These are phyloP conservation scores for Balaenoptera acutorostrata DNA, from an alignment of 2,113 vertebrate genomes.

Conservation along the genomic window DNA sequence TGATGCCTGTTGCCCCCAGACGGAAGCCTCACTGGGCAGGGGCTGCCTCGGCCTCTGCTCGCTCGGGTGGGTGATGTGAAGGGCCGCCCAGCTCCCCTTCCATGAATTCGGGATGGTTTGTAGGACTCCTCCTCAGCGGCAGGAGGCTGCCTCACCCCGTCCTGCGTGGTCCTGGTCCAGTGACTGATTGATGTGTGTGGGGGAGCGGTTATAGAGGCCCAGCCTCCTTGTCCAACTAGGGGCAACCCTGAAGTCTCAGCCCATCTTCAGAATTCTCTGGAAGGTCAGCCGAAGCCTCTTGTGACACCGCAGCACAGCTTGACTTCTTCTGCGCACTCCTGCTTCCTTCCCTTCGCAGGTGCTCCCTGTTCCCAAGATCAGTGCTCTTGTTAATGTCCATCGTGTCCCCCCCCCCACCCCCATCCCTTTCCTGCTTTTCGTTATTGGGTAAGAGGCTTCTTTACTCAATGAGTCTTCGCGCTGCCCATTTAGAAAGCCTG, in stretches of 20 bases:
- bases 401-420: rapidly evolving
- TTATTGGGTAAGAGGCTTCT: rapidly evolving
- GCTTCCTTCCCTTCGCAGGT: neutral
- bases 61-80: neutral
- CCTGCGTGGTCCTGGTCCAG: neutral
- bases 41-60: too few species aligned
- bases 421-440: rapidly evolving
- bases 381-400: neutral
- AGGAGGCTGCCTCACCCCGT: neutral
- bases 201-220: neutral
- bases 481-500: neutral
- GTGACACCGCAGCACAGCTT: neutral
- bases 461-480: rapidly evolving
- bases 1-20: too few species aligned
- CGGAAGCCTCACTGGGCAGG: neutral
- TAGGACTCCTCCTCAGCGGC: neutral
- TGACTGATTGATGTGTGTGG: neutral
- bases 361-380: neutral
- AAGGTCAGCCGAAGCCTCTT: neutral
- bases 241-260: neutral
- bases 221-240: neutral
- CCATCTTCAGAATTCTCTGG: neutral
- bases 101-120: neutral
- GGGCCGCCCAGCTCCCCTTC: neutral
- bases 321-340: neutral